These are phyloP conservation scores for Spea multiplicata DNA, from an alignment of 2,113 vertebrate genomes.

Conservation along the genomic window DNA sequence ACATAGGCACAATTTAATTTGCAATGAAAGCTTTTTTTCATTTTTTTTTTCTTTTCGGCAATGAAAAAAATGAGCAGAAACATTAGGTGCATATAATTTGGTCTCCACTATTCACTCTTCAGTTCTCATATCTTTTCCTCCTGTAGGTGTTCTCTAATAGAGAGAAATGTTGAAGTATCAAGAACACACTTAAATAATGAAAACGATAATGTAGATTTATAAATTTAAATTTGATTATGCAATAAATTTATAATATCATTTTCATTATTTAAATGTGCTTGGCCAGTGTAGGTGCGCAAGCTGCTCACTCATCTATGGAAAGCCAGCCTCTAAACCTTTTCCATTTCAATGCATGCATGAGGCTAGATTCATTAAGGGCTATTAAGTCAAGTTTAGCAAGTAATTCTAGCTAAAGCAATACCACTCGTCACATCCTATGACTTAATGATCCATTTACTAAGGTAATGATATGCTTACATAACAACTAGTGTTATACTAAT, in stretches of 20 bases:
- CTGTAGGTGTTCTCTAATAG: background rate
- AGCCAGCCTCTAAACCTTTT: background rate
- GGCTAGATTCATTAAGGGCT: conserved; percentile 1
- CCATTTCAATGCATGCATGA: conserved; percentile 2
- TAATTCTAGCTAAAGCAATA: conserved; percentile 1
- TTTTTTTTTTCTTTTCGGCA: background rate
- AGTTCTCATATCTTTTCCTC: background rate
- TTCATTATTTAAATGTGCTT: conserved; percentile 27
- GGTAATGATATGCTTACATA: conserved; percentile 32
- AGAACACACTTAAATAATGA: conserved; percentile 25
- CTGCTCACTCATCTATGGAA: background rate
- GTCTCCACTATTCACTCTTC: background rate
- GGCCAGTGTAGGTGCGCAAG: background rate
- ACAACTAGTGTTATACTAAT: conserved; percentile 1
- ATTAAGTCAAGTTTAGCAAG: conserved; percentile 18
- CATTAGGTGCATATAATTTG: background rate
- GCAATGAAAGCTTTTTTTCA: background rate
- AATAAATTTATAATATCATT: conserved; percentile 31
- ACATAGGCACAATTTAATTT: background rate
- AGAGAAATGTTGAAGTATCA: conserved; percentile 17
- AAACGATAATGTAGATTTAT: conserved; percentile 26
- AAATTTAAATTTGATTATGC: conserved; percentile 21
- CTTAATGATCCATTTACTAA: conserved; percentile 27
- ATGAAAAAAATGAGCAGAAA: background rate
- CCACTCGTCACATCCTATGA: conserved; percentile 9